Conservation (phyloP, 1,140 invertebrate genomes). For the Drosophila tani region DNA sequence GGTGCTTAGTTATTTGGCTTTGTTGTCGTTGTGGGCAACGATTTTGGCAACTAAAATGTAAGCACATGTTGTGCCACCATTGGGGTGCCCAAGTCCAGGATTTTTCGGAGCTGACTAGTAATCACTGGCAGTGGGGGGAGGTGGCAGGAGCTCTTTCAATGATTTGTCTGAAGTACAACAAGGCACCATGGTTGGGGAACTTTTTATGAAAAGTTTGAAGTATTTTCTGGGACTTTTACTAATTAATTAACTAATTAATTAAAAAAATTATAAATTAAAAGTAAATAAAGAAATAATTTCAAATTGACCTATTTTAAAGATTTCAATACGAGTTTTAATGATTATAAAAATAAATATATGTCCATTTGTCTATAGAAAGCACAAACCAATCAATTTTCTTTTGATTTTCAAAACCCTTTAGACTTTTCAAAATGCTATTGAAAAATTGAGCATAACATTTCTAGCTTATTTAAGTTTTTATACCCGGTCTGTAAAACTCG, state of each 20-base stretch:
- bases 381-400: too few species aligned
- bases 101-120: background rate
- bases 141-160: conserved; percentile 17
- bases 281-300: background rate
- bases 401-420: too few species aligned
- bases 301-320: background rate
- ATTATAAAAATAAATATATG: too few species aligned
- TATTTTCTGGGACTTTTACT: background rate
- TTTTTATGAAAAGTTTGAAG: background rate
- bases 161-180: conserved; percentile 7
- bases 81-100: conserved; percentile 32
- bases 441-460: too few species aligned
- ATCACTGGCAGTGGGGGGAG: conserved; percentile 6
- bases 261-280: too few species aligned
- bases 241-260: too few species aligned
- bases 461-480: too few species aligned
- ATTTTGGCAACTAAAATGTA: conserved; percentile 67
- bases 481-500: too few species aligned
- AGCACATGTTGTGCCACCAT: conserved; percentile 53
- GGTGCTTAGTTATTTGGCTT: conserved; percentile 51
- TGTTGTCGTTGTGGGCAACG: conserved; percentile 56
- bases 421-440: too few species aligned
- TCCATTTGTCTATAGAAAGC: too few species aligned
- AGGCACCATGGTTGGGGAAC: background rate
- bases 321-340: too few species aligned